Evolutionary conservation across 2,797 vertebrate genomes (phyloP).

Genomic region (Falco biarmicus): DNA sequence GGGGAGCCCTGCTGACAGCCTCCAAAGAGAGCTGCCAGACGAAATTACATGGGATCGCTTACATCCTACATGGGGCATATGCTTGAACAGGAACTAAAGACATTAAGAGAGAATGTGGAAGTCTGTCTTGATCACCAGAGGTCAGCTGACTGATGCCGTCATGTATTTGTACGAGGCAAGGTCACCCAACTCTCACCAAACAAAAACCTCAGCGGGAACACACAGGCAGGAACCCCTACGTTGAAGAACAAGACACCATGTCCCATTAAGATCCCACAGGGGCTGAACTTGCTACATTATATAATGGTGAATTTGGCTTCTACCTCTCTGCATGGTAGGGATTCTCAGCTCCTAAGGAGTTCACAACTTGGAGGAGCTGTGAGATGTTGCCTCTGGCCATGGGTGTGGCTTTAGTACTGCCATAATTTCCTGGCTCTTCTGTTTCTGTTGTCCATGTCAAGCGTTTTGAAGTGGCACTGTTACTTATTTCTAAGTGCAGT

Average conservation of each 20-base stretch:
- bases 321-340: conserved; percentile 45
- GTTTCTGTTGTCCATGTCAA: conserved; percentile 45
- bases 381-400: conserved; percentile 33
- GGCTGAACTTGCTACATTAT: conserved; percentile 4
- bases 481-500: conserved; percentile 64
- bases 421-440: conserved; percentile 63
- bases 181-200: not conserved
- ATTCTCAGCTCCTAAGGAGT: conserved; percentile 20
- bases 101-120: not conserved
- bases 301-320: conserved; percentile 46
- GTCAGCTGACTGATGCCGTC: conserved; percentile 24
- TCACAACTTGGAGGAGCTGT: conserved; percentile 36
- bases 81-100: not conserved
- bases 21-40: not conserved
- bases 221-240: not conserved
- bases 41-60: not conserved
- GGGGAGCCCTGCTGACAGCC: not conserved
- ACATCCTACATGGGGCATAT: not conserved
- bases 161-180: not conserved
- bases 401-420: conserved; percentile 54
- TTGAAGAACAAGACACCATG: not conserved
- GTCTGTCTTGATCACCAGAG: not conserved
- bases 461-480: conserved; percentile 57
- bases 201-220: conserved; percentile 20
- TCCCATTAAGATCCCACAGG: conserved; percentile 2